A percentile compares a stretch with the other conserved stretches of the same genome.
phyloP scores from a whole-genome alignment of 2,797 vertebrate genomes.

The Hydrophis major region DNA sequence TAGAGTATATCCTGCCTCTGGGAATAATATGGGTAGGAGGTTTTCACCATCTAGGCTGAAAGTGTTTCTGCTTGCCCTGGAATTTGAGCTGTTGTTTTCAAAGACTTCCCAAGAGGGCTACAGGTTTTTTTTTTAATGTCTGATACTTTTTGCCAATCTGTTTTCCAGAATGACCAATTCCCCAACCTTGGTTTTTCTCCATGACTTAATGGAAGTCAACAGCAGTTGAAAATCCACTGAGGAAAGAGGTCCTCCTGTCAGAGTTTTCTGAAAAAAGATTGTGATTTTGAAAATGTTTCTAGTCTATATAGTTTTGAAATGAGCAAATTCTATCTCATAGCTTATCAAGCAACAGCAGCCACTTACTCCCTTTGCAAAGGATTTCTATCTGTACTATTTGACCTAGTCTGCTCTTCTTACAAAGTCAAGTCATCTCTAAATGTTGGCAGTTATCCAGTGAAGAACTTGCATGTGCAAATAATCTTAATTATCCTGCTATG shows the following conservation, averaged over 20 bases:
- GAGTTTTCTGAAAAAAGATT: not conserved
- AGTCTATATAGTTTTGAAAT: not conserved
- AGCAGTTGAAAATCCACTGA: not conserved
- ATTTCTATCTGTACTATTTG: not conserved
- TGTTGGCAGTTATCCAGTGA: not conserved
- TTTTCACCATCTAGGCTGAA: constrained; percentile 61
- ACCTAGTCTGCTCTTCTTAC: not conserved
- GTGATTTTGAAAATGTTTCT: not conserved
- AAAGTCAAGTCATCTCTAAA: not conserved
- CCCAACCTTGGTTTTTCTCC: constrained; percentile 6
- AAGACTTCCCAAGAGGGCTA: constrained; percentile 53
- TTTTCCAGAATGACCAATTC: constrained; percentile 37
- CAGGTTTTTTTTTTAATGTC: constrained; percentile 21
- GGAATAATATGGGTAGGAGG: constrained; percentile 63
- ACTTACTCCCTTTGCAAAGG: not conserved
- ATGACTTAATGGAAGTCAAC: constrained; percentile 20
- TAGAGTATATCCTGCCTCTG: constrained; percentile 60
- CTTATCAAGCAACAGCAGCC: not conserved
- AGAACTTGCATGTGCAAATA: not conserved
- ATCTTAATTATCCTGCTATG: not conserved
- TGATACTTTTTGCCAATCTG: constrained; percentile 32
- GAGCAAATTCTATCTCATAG: not conserved
- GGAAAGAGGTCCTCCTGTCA: not conserved
- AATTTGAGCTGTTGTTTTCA: constrained; percentile 67
- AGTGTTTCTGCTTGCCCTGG: constrained; percentile 59